Evolutionary conservation across 2,797 vertebrate genomes (phyloP).

Genomic region (Enteromius radiatus): DNA sequence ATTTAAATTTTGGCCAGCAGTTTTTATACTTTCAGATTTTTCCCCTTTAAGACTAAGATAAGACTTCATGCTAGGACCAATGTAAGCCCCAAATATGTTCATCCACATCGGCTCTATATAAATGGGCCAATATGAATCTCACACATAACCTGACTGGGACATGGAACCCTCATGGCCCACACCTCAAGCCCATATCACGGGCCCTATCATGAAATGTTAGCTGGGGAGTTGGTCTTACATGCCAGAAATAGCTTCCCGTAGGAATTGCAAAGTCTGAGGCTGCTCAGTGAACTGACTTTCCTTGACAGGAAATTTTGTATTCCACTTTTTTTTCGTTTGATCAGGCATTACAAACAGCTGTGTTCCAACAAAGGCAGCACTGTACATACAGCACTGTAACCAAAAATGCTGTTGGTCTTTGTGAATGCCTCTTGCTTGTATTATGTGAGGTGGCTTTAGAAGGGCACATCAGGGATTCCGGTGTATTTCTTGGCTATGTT

Average conservation of each 20-base stretch:
- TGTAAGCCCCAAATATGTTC: neutral
- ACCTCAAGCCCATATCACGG: neutral
- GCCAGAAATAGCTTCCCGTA: neutral
- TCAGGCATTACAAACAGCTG: neutral
- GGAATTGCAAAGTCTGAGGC: neutral
- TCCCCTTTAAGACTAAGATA: neutral
- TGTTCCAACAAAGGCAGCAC: neutral
- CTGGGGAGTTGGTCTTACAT: neutral
- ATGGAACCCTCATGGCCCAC: neutral
- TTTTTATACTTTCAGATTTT: neutral
- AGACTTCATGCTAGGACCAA: neutral
- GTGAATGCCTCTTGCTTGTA: neutral
- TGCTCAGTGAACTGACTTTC: neutral
- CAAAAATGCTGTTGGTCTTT: slow-evolving; percentile 7
- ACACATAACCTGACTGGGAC: neutral
- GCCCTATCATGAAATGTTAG: neutral
- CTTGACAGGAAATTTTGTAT: neutral
- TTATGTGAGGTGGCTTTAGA: slow-evolving; percentile 7
- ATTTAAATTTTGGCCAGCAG: neutral
- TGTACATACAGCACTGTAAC: neutral
- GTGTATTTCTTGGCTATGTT: neutral
- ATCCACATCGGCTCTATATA: neutral
- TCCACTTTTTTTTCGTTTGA: neutral
- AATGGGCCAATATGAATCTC: neutral
- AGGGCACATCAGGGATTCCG: slow-evolving; percentile 6